These are phyloP conservation scores for Timema podura DNA, from an alignment of 2,888 invertebrate genomes.

Conservation along the genomic window DNA sequence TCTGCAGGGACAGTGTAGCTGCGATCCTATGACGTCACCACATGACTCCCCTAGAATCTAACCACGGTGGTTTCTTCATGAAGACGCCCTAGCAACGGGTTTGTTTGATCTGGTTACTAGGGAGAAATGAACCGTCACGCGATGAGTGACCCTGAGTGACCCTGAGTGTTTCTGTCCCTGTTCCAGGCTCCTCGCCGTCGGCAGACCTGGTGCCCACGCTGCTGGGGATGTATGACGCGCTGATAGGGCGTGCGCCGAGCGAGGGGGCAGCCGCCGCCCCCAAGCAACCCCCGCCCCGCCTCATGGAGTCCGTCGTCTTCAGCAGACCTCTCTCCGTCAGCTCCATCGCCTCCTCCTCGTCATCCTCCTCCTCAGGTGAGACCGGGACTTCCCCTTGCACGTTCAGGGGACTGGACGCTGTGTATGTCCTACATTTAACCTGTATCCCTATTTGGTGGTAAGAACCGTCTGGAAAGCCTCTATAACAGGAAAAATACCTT, in stretches of 20 bases:
- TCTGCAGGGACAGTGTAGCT: too few species aligned
- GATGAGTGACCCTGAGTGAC: too few species aligned
- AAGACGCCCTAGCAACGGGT: too few species aligned
- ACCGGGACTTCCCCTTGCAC: neutral
- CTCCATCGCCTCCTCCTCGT: constrained; percentile 64
- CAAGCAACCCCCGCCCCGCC: constrained; percentile 22
- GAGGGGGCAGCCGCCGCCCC: constrained; percentile 20
- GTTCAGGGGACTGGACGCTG: neutral
- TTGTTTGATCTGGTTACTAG: too few species aligned
- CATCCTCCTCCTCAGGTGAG: constrained; percentile 42
- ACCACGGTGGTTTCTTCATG: too few species aligned
- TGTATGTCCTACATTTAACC: neutral
- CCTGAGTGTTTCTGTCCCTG: constrained; percentile 32
- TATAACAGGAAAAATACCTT: too few species aligned
- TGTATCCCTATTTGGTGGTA: neutral
- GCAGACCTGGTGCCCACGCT: constrained; percentile 78
- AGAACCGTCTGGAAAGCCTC: neutral
- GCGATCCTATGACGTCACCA: too few species aligned
- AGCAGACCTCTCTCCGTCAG: constrained; percentile 68
- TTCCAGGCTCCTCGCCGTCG: constrained; percentile 77
- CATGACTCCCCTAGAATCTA: too few species aligned
- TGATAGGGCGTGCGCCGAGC: constrained; percentile 46
- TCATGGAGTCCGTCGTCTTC: constrained; percentile 42
- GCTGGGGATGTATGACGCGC: constrained; percentile 81
- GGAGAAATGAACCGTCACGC: too few species aligned